Evolutionary conservation across 2,797 vertebrate species (phyloP), one percentile per base, ranked within the genome.

Genomic region (Carduelis carduelis): DNA sequence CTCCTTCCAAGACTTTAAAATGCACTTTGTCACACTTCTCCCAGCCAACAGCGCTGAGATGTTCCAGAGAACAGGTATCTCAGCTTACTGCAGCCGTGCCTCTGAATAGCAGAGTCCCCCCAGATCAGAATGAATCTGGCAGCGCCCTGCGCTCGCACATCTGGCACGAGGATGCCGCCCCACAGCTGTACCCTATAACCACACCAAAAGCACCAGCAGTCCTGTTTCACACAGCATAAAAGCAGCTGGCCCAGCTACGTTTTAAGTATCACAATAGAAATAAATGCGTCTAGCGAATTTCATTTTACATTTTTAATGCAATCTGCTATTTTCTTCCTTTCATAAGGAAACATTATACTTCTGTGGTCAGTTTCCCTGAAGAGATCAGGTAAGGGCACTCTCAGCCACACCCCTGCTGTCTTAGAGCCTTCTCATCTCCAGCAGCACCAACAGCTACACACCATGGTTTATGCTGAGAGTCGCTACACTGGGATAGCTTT

Each of bases 1-100:
- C 55, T 94, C 72, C 47, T 72, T 96, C 89, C 66, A 69, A 82
- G 85, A 65, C 44, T 94, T 93, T 47, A 83, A 89, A 93, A 80
- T 1, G 4, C 77, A 82, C 46, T 87, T 79, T 87, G 83, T 93
- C 83, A 75, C 83, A 89, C 66, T 76, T 84, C 61, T 61, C 35
- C 18, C 43, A 50, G 83, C 72, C 88, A 93, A 65, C 65, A 81
- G 32, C 0, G 8, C 66, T 19, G 39, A 86, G 61, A 10, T 11
- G 22, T 46, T 83, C 85, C 82, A 83, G 86, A 59, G 69, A 95
- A 71, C 44, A 57, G 74, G 86, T 83, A 88, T 59, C 90, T 76
- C 63, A 8, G 47, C 52, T 94, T 81, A 35, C 49, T 56, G 4
- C 0, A 8, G 39, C 52, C 5, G 6, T 32, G 46, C 35, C 65